These are phyloP conservation scores for Colletes gigas DNA, from an alignment of 1,140 invertebrate species.

Conservation along the genomic window DNA sequence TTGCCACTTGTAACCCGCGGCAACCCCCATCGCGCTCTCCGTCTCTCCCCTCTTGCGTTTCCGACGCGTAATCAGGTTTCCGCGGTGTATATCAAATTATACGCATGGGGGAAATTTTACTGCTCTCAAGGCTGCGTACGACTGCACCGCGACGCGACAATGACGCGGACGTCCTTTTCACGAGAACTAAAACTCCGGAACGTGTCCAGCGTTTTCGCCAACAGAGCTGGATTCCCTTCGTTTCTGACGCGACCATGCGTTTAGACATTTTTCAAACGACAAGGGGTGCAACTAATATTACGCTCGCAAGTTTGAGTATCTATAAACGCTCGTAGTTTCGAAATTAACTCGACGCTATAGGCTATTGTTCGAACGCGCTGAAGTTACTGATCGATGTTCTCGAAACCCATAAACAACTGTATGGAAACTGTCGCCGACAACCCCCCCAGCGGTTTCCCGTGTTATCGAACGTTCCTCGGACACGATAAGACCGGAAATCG, in stretches of 20 bases:
- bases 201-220: slow-evolving; percentile 12
- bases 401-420: background rate
- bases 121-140: slow-evolving; percentile 23
- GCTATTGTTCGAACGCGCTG: background rate
- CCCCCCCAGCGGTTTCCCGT: slow-evolving; percentile 1
- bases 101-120: slow-evolving; percentile 39
- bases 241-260: no score
- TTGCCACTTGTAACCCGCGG: background rate
- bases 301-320: no score
- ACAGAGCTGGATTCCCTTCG: no score
- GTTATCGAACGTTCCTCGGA: slow-evolving; percentile 2
- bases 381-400: background rate
- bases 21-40: background rate
- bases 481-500: background rate
- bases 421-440: background rate
- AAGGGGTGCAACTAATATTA: no score
- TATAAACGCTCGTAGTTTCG: no score
- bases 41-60: background rate
- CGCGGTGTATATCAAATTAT: slow-evolving; percentile 37
- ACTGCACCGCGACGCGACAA: slow-evolving; percentile 3
- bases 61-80: slow-evolving; percentile 33
- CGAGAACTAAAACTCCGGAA: background rate
- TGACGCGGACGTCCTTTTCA: slow-evolving; percentile 30
- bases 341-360: no score
- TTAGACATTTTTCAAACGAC: no score